Evolutionary conservation across 2,888 invertebrate genomes (phyloP), one percentile per base, ranked within the genome.

Genomic region (Nemapogon koenigi): DNA sequence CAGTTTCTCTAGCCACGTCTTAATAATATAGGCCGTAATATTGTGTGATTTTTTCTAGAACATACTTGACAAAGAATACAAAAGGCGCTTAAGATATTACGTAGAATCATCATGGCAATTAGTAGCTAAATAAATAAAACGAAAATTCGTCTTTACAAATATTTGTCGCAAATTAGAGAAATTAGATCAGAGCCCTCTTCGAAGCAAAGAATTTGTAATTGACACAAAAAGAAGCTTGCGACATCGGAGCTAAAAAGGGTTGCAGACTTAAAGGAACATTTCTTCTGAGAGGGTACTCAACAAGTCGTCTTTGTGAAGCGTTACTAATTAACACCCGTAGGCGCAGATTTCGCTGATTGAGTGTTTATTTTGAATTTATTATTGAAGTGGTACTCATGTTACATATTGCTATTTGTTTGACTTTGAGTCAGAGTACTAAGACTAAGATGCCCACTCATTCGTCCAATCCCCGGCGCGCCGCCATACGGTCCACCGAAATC

Each of bases 111-210:
- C n/a, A n/a, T n/a, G n/a, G n/a, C n/a, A n/a, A n/a, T n/a, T n/a
- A n/a, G n/a, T n/a, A n/a, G n/a, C n/a, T n/a, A n/a, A n/a, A 13
- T 27, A n/a, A n/a, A n/a, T 27, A n/a, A 49, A 60, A 61, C 62
- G 60, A 62, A 62, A 69, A 69, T 68, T 63, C 51, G 57, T 60
- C n/a, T 47, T 51, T 53, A 55, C 65, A 67, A 72, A 73, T 73
- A 73, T 73, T 73, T 72, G 72, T 69, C 66, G 68, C 69, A 72
- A n/a, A 70, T 72, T 70, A 71, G 55, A 49, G 51, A 49, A 44
- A 70, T 72, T 70, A 71, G 55, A 49, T 50, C 49, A 44, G 51
- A 56, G 59, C 52, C 48, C 50, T 39, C 37, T 41, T 41, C 41
- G 22, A 11, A 19, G 37, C 6, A 27, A 37, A 37, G 28, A 46